Conservation (phyloP, 2,888 invertebrate species). For the Cephus runcator region DNA sequence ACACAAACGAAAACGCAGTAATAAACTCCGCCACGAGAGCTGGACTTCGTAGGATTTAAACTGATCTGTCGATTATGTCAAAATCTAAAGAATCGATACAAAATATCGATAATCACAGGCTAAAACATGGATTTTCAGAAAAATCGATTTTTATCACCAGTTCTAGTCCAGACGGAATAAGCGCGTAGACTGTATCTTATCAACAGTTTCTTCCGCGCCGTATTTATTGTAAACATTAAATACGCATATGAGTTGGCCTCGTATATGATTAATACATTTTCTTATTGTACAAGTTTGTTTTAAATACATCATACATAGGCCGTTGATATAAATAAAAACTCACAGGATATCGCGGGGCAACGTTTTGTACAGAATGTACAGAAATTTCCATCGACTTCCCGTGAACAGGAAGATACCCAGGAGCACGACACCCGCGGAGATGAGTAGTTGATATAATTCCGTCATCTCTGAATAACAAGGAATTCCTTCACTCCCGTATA, state of each 20-base stretch:
- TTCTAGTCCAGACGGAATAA: background rate
- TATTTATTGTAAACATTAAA: background rate
- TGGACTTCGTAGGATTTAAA: no score
- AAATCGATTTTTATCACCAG: no score
- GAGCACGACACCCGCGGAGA: conserved; percentile 80
- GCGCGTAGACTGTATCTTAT: background rate
- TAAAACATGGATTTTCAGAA: no score
- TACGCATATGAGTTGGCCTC: background rate
- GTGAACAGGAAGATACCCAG: conserved; percentile 69
- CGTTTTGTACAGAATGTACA: conserved; percentile 74
- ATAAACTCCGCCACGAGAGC: no score
- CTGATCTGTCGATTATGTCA: no score
- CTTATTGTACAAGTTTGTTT: background rate
- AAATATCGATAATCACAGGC: no score
- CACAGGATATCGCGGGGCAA: conserved; percentile 75
- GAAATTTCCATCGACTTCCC: conserved; percentile 69
- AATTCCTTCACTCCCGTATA: background rate
- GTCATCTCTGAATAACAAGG: conserved; percentile 65
- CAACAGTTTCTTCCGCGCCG: background rate
- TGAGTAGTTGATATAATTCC: conserved; percentile 71
- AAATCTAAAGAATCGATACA: no score
- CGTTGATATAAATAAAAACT: conserved; percentile 57
- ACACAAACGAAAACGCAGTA: no score
- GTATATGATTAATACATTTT: background rate
- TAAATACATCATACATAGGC: background rate